phyloP scores from a whole-genome alignment of 2,888 invertebrate genomes.

The Drosophila atroscutellata region DNA sequence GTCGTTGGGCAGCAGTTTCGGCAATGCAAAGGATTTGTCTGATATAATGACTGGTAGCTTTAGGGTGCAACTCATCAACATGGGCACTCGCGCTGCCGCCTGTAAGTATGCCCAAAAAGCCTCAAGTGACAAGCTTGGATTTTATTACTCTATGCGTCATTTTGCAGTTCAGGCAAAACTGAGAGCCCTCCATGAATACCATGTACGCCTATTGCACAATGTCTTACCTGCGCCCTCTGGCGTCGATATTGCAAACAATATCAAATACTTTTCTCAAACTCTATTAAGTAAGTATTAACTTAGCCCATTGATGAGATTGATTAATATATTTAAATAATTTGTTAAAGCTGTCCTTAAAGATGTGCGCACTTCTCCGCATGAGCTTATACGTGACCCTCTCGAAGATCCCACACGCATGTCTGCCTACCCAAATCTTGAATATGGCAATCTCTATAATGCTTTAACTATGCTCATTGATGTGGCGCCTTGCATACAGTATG shows the following conservation, averaged over 20 bases:
- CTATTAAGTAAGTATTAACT: slow-evolving; percentile 91
- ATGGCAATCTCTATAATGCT: slow-evolving; percentile 97
- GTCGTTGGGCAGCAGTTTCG: slow-evolving; percentile 83
- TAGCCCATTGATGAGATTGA: background rate
- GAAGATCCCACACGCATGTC: slow-evolving; percentile 94
- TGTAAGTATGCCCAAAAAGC: slow-evolving; percentile 88
- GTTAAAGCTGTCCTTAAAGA: slow-evolving; percentile 95
- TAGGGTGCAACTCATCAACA: slow-evolving; percentile 90
- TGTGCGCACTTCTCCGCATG: slow-evolving; percentile 96
- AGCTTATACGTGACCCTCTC: slow-evolving; percentile 94
- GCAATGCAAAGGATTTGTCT: slow-evolving; percentile 84
- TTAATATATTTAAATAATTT: background rate
- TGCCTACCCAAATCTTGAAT: slow-evolving; percentile 98
- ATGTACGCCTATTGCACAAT: slow-evolving; percentile 95
- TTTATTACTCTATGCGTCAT: background rate
- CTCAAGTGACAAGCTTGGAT: slow-evolving; percentile 32
- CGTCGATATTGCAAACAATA: slow-evolving; percentile 97
- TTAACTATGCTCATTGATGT: slow-evolving; percentile 93
- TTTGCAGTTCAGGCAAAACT: slow-evolving; percentile 98
- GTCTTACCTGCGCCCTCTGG: slow-evolving; percentile 97
- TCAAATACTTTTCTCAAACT: slow-evolving; percentile 99
- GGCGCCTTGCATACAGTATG: slow-evolving; percentile 95
- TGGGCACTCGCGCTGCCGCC: slow-evolving; percentile 97
- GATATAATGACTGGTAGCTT: slow-evolving; percentile 89
- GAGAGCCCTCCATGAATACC: slow-evolving; percentile 97